These are phyloP conservation scores for Salvelinus fontinalis DNA, from an alignment of 2,113 vertebrate species.

Conservation along the genomic window DNA sequence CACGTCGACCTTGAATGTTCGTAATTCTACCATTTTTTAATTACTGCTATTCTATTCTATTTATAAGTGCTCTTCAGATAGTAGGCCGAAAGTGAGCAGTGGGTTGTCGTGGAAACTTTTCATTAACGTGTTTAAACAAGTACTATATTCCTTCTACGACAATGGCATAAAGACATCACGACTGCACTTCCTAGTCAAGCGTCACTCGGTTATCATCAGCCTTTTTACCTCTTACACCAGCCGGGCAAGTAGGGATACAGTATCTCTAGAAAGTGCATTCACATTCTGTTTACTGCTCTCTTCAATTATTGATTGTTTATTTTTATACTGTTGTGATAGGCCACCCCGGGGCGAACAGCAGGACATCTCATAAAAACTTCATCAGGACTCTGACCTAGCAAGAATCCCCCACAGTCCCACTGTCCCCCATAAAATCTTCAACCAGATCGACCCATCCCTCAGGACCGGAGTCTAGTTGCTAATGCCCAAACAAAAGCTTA, in stretches of 20 bases:
- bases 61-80: no score
- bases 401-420: slow-evolving; percentile 31
- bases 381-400: slow-evolving; percentile 35
- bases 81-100: no score
- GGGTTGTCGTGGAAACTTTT: background rate
- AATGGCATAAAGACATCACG: no score
- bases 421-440: slow-evolving; percentile 28
- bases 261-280: slow-evolving; percentile 41
- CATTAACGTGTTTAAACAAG: background rate
- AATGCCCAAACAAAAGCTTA: background rate
- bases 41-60: no score
- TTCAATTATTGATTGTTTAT: slow-evolving; percentile 48
- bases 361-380: slow-evolving; percentile 64
- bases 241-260: background rate
- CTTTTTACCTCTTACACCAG: background rate
- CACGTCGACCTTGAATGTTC: no score
- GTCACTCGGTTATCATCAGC: background rate
- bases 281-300: slow-evolving; percentile 60
- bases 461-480: background rate
- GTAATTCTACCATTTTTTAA: no score
- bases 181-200: no score
- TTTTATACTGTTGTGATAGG: slow-evolving; percentile 60
- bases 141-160: background rate
- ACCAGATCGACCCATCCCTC: slow-evolving; percentile 1
- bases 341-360: slow-evolving; percentile 45